Conservation (phyloP, 2,797 vertebrate genomes). For the Channallabes apus region DNA sequence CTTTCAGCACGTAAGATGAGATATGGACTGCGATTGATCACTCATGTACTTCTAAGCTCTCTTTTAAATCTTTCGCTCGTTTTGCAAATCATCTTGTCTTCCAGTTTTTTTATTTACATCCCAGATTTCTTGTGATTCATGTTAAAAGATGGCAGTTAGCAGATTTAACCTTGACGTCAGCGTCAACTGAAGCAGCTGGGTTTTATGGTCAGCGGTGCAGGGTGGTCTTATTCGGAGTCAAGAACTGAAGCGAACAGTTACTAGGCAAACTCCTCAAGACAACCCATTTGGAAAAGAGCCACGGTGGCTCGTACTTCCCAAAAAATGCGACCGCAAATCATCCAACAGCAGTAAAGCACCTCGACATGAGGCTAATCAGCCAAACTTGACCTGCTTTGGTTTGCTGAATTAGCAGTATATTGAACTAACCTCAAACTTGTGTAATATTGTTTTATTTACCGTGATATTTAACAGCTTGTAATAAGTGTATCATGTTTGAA, state of each 20-base stretch:
- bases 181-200: constrained; percentile 55
- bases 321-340: constrained; percentile 54
- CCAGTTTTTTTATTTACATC: constrained; percentile 23
- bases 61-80: constrained; percentile 52
- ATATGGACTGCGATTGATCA: constrained; percentile 65
- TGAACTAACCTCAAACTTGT: background rate
- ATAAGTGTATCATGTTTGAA: background rate
- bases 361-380: background rate
- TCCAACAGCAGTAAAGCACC: constrained; percentile 60
- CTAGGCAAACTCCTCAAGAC: constrained; percentile 53
- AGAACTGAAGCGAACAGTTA: constrained; percentile 27
- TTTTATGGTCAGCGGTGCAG: constrained; percentile 60
- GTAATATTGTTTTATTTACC: background rate
- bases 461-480: background rate
- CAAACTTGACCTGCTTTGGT: background rate
- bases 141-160: constrained; percentile 57
- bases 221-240: constrained; percentile 36
- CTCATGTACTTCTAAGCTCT: constrained; percentile 55
- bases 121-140: constrained; percentile 48
- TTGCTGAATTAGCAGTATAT: background rate
- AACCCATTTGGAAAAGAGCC: constrained; percentile 58
- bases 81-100: constrained; percentile 4
- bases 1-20: constrained; percentile 56
- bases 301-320: constrained; percentile 45
- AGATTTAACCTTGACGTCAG: constrained; percentile 63